Conservation (phyloP, 2,888 invertebrate genomes). For the Ennomos erosarius region DNA sequence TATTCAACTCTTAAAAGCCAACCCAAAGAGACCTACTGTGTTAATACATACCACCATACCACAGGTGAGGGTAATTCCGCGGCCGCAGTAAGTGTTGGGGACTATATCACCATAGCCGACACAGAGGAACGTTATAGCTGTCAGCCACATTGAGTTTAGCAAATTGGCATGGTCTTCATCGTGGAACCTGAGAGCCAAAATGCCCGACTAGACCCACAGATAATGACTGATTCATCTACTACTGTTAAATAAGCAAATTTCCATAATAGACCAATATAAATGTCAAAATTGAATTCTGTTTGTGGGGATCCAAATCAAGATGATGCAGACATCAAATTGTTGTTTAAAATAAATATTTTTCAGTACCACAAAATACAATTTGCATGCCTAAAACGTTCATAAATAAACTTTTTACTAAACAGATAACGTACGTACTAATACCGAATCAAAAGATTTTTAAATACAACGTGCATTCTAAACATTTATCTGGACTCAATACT, state of each 20-base stretch:
- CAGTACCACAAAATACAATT: conserved; percentile 52
- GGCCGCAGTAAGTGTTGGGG: conserved; percentile 99
- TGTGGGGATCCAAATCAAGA: conserved; percentile 3
- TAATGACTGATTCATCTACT: conserved; percentile 62
- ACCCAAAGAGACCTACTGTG: conserved; percentile 69
- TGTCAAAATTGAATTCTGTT: conserved; percentile 14
- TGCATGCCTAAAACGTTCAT: conserved; percentile 72
- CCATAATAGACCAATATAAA: conserved; percentile 28
- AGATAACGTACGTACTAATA: conserved; percentile 66
- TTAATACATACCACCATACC: conserved; percentile 98
- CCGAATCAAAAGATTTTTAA: conserved; percentile 64
- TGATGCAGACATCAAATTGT: conserved; percentile 4
- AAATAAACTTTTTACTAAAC: conserved; percentile 71
- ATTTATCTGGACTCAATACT: conserved; percentile 70
- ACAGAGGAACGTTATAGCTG: conserved; percentile 99
- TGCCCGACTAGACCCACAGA: conserved; percentile 82
- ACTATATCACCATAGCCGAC: conserved; percentile 99
- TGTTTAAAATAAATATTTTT: not conserved
- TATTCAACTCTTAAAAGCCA: conserved; percentile 51
- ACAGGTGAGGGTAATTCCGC: conserved; percentile 99
- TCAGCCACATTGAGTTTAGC: conserved; percentile 99
- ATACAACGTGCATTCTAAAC: conserved; percentile 84
- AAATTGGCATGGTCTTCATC: conserved; percentile 99
- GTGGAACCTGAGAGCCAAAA: conserved; percentile 93
- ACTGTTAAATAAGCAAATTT: conserved; percentile 43